Base-by-base conservation (phyloP, 2,113 vertebrate species). In the Oncorhynchus kisutch region DNA sequence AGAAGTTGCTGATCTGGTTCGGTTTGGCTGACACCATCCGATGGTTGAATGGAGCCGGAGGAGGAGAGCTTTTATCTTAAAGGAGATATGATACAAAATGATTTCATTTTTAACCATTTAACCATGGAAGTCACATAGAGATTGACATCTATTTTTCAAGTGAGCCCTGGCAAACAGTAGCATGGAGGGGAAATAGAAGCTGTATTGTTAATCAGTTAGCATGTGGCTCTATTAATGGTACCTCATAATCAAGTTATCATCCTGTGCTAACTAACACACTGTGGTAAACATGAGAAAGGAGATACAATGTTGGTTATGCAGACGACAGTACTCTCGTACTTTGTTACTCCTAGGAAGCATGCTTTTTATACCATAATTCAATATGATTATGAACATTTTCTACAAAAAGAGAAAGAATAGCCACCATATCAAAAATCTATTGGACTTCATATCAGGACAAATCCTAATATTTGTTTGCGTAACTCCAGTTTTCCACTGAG, bases 41-140 rank as follows among this genome's bases (percentile, higher is more conserved):
- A 79, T 99, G 98, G 84, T 89, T 93, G 72, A 99, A 99, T 3
- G 98, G 97, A 73, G 98, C 96, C 0, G 91, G 31, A 20, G 95
- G 94, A 75, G 95, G 93, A 3, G 85, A 89, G 60, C 67, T 79
- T 18, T 88, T 92, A 83, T 95, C 98, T 99, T 84, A 67, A 92
- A 67, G 18, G 60, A 49, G 5, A 48, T 22, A 73, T 87, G 75
- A 16, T 9, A 20, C 34, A 27, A 77, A 71, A 31, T 76, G 51
- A 45, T 45, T 45, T 9, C 8, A 45, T 45, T 45, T 45, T 45
- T 45, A 45, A 45, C 39, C 39, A 45, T 45, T 45, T 71, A 75
- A 78, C 68, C 27, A 62, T 31, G 25, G 24, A 22, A 14, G 51
- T 54, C 16, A 54, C 51, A 54, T 54, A 18, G 5, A 14, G 51